Conservation (phyloP, 2,888 invertebrate species). For the Thera obeliscata region DNA sequence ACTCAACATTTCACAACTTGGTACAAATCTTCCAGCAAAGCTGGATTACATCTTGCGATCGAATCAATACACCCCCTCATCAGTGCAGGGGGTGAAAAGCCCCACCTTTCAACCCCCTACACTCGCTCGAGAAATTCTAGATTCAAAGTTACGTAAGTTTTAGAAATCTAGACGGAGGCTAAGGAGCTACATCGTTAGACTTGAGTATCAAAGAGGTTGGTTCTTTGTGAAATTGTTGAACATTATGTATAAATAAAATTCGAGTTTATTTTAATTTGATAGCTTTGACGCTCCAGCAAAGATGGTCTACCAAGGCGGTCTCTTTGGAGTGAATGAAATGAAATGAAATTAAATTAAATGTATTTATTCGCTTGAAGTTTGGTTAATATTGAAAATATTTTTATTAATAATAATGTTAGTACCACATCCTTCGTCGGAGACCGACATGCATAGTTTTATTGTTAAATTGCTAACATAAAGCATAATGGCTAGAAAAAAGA, state of each 20-base stretch:
- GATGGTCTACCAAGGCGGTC: not conserved
- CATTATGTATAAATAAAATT: not conserved
- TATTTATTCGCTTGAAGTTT: not conserved
- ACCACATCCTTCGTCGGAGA: too few species aligned
- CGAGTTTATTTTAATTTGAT: not conserved
- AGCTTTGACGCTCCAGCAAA: not conserved
- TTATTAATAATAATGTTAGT: too few species aligned
- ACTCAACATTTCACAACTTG: not conserved
- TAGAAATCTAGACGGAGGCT: conserved; percentile 7
- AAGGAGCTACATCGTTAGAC: conserved; percentile 1
- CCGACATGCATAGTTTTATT: too few species aligned
- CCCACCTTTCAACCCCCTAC: too few species aligned
- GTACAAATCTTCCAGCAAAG: not conserved
- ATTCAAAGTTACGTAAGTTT: conserved; percentile 9
- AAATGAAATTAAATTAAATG: too few species aligned
- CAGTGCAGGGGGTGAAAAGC: not conserved
- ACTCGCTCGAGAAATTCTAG: conserved; percentile 10
- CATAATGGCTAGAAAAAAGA: too few species aligned
- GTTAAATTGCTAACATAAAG: too few species aligned
- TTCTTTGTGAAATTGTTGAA: not conserved
- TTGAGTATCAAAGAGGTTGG: conserved; percentile 2
- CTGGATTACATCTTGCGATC: conserved; percentile 2
- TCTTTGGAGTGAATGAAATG: not conserved
- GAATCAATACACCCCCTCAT: conserved; percentile 8
- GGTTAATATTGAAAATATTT: not conserved